Evolutionary conservation across 2,797 vertebrate genomes (phyloP).

Genomic region (Clamator glandarius): DNA sequence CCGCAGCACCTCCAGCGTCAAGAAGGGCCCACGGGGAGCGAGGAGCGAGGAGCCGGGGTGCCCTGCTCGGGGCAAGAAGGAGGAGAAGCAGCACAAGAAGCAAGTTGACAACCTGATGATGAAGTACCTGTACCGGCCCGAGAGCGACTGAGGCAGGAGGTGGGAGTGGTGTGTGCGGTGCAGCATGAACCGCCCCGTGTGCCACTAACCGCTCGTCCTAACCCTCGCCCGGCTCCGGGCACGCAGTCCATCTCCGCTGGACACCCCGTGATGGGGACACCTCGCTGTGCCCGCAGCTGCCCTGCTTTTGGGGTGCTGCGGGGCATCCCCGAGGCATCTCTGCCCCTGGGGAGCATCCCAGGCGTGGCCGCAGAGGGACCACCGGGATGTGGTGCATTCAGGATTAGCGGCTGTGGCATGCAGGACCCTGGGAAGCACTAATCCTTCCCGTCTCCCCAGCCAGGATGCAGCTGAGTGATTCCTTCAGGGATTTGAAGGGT

Average conservation of each 20-base stretch:
- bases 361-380: neutral
- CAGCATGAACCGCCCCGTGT: slow-evolving; percentile 81
- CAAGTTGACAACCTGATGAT: slow-evolving; percentile 95
- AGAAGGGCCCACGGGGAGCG: slow-evolving; percentile 81
- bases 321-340: neutral
- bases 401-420: neutral
- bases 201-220: slow-evolving; percentile 72
- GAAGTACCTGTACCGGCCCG: slow-evolving; percentile 95
- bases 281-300: neutral
- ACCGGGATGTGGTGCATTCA: neutral
- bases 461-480: neutral
- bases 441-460: neutral
- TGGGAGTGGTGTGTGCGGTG: slow-evolving; percentile 70
- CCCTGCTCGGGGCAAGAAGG: slow-evolving; percentile 79
- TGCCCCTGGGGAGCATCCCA: neutral
- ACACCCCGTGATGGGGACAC: neutral
- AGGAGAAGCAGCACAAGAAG: slow-evolving; percentile 91
- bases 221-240: neutral
- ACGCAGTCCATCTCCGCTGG: neutral
- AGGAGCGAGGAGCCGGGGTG: neutral
- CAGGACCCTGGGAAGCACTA: neutral
- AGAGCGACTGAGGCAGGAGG: slow-evolving; percentile 96
- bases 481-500: neutral
- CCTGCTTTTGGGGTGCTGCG: neutral
- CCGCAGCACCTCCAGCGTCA: slow-evolving; percentile 89